Evolutionary conservation across 2,113 vertebrate species (phyloP), one percentile per base, ranked within the genome.

Genomic region (Columba janthina): DNA sequence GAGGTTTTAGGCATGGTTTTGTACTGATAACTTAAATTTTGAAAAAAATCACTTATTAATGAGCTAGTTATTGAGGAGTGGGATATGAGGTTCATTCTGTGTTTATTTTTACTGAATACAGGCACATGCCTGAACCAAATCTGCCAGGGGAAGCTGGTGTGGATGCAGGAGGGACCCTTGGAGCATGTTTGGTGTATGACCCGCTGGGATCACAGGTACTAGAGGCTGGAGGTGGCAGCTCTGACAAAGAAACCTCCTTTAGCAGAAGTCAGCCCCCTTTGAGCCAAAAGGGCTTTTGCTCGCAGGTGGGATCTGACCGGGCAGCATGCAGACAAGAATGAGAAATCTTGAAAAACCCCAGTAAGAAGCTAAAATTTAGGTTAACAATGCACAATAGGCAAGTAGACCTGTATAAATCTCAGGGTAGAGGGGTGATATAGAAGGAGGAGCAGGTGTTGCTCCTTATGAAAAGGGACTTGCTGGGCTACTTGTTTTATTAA

Each of bases 131-230:
- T 61, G 72, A 56, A 42, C 12, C 15, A 57, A 34, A 24, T 26
- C 34, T 86, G 58, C 42, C 0, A 0, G 12, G 31, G 15, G 42
- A 58, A 26, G 18, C 15, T 57, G 69, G 8, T 29, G 29, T 13
- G 89, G 51, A 10, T 58, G 42, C 34, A 8, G 0, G 0, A 48
- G 60, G 60, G n/a, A 34, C 38, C 2, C 0, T 11, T 0, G 0
- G 21, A n/a, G 12, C 4, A 2, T 8, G 7, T 69, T 77, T 51
- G 57, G 32, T 5, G 4, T 0, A 11, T 0, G 32, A 12, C n/a
- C 69, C 36, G 32, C 44, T 66, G 51, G 0, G 0, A 1, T 14
- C 34, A 1, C 0, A 0, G 48, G 24, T 8, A 4, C 42, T 22
- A 21, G n/a, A 42, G 29, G 54, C 46, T 38, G 13, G 13, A 2